Base-by-base conservation (phyloP, 2,888 invertebrate species). In the Sesia apiformis region DNA sequence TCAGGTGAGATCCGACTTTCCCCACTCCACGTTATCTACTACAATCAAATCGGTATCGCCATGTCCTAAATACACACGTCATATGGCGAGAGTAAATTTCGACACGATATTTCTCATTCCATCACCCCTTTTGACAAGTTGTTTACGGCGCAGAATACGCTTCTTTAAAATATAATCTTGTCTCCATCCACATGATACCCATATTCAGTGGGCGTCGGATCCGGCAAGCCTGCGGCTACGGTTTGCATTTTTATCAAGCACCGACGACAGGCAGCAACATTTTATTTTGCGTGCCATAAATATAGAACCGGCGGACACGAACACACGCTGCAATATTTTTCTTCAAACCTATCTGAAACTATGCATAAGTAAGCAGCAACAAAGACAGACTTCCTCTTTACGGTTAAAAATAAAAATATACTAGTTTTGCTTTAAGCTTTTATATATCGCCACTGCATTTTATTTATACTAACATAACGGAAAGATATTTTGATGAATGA, bases 231-330 rank as follows among this genome's bases (percentile, higher is more conserved):
- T 63, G 78, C 79, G 79, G 84, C 78, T 68, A 76, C 71, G 78
- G 84, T 85, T 86, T 86, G 87, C 85, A 87, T 89, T 88, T 88
- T 87, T 89, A 88, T 87, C 83, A 85, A 81, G 70, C 75, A 76
- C 78, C 78, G 81, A 74, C 76, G 81, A 81, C 79, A 78, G 72
- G 76, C 76, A 77, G 78, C 78, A 67, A 81, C 84, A 85, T 85
- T 86, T 86, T 86, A 84, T 85, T 84, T 80, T 85, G 81, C 85
- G 80, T 83, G 83, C 74, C 77, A 86, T 88, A 88, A 87, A 88
- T 87, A 88, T 87, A 82, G 76, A 86, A 78, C 81, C 75, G 67
- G 74, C 74, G 73, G 72, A 75, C 76, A 74, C 70, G 75, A 77
- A 77, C 76, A 79, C 78, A 80, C 73, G 74, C 72, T 69, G 72